These are phyloP conservation scores for Drosophila engyochracea DNA, from an alignment of 2,888 invertebrate genomes.

Conservation along the genomic window DNA sequence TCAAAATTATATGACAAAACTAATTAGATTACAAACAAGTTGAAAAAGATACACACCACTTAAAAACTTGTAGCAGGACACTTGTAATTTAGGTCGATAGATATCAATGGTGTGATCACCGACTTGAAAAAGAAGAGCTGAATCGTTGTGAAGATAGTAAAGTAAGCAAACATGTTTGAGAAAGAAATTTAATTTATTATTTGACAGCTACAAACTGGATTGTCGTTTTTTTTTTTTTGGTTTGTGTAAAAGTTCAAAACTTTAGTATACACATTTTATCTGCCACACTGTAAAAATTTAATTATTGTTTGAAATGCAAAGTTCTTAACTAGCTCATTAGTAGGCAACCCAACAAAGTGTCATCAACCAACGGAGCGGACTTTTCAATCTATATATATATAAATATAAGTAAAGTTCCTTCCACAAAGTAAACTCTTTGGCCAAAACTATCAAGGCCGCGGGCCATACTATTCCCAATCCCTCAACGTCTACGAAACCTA, in stretches of 20 bases:
- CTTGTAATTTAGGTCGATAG: not conserved
- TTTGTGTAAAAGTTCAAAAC: not conserved
- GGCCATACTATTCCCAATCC: conserved; percentile 45
- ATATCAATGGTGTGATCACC: not conserved
- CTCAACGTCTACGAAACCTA: conserved; percentile 45
- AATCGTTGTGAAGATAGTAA: not conserved
- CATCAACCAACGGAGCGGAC: conserved; percentile 4
- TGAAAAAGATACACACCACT: not conserved
- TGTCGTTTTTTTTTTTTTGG: not conserved
- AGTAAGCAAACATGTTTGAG: not conserved
- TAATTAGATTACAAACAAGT: not conserved
- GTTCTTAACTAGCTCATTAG: conserved; percentile 48
- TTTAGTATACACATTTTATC: not conserved
- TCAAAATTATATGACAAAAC: not conserved
- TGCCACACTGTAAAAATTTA: conserved; percentile 24
- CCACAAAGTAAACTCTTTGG: conserved; percentile 23
- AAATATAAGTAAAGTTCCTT: conserved; percentile 19
- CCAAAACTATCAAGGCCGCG: conserved; percentile 39
- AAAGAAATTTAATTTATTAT: not conserved
- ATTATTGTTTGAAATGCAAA: conserved; percentile 32
- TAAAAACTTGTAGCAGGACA: not conserved
- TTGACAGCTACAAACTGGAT: not conserved
- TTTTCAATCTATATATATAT: conserved; percentile 8
- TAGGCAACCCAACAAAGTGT: conserved; percentile 2
- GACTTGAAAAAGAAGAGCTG: not conserved